Conservation (phyloP, 2,797 vertebrate genomes). For the Ctenosaura bakeri region DNA sequence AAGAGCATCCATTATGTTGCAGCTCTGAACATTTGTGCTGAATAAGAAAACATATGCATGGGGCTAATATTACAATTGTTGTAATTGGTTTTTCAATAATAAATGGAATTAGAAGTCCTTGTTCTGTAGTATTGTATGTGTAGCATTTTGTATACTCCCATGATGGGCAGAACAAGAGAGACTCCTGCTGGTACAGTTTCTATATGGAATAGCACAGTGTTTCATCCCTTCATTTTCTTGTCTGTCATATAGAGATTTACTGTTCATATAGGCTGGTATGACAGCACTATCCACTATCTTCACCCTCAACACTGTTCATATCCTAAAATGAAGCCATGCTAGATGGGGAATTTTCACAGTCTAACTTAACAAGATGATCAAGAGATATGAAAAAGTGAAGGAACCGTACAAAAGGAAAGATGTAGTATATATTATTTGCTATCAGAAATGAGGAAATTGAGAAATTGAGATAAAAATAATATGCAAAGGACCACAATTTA, state of each 20-base stretch:
- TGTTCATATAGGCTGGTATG: slow-evolving; percentile 19
- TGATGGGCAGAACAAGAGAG: slow-evolving; percentile 67
- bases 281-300: background rate
- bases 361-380: background rate
- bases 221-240: slow-evolving; percentile 11
- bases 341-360: background rate
- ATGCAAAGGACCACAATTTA: background rate
- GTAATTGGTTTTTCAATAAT: slow-evolving; percentile 65
- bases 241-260: background rate
- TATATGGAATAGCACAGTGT: slow-evolving; percentile 8
- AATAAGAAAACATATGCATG: slow-evolving; percentile 60
- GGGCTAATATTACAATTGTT: slow-evolving; percentile 55
- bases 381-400: background rate
- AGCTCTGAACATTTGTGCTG: slow-evolving; percentile 52
- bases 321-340: background rate
- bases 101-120: slow-evolving; percentile 54
- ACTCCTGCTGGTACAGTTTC: slow-evolving; percentile 66
- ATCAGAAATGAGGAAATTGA: background rate
- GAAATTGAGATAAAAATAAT: background rate
- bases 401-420: background rate
- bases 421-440: background rate
- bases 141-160: background rate
- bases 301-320: background rate
- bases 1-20: slow-evolving; percentile 49
- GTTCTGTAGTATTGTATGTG: background rate